phyloP scores from a whole-genome alignment of 2,113 vertebrate species.

The Pelodiscus sinensis region DNA sequence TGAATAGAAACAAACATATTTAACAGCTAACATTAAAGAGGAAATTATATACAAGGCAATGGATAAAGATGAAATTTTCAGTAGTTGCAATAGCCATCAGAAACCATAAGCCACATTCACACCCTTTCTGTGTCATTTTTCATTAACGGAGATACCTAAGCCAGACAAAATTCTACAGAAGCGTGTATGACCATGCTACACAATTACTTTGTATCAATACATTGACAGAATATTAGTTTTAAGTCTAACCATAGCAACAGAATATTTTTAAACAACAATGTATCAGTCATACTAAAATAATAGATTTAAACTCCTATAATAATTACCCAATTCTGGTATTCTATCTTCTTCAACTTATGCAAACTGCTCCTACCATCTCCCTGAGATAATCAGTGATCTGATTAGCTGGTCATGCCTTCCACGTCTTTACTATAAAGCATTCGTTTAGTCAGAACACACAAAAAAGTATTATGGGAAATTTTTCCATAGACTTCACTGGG shows the following conservation, averaged over 20 bases:
- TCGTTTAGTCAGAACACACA: background rate
- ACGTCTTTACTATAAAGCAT: background rate
- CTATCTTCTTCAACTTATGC: background rate
- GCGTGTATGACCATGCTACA: background rate
- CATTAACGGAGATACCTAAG: background rate
- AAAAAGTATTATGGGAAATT: background rate
- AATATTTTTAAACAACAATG: background rate
- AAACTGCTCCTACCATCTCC: background rate
- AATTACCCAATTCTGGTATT: background rate
- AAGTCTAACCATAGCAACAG: background rate
- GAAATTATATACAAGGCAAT: background rate
- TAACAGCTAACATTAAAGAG: background rate
- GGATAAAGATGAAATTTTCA: background rate
- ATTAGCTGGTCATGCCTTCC: background rate
- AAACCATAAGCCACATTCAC: too few species aligned
- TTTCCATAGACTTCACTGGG: background rate
- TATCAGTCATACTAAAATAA: slow-evolving; percentile 2
- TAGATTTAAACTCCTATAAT: background rate
- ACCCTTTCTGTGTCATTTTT: too few species aligned
- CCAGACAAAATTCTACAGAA: background rate
- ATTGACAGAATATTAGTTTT: background rate
- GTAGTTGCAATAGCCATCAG: too few species aligned
- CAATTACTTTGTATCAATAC: background rate
- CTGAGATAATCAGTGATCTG: background rate
- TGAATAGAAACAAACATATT: background rate